These are phyloP conservation scores for Crenuchus spilurus DNA, from an alignment of 2,797 vertebrate species.

Conservation along the genomic window DNA sequence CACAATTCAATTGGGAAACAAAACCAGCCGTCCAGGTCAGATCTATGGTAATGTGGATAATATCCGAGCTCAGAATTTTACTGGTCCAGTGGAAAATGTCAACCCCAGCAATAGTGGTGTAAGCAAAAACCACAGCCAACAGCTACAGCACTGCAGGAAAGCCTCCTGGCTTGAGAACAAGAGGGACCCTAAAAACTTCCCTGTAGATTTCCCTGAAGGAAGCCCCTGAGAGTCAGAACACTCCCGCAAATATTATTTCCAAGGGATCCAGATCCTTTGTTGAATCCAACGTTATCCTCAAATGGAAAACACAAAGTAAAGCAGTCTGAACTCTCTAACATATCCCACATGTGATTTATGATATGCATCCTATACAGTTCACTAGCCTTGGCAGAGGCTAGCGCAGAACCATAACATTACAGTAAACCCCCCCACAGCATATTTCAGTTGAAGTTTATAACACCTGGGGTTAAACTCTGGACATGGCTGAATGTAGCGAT, in stretches of 20 bases:
- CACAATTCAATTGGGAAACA: conserved; percentile 1
- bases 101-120: conserved; percentile 18
- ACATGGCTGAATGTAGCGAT: neutral
- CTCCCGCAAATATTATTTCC: neutral
- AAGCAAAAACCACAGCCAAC: conserved; percentile 20
- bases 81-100: conserved; percentile 33
- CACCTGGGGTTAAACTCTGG: neutral
- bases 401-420: conserved; percentile 1
- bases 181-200: conserved; percentile 17
- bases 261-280: neutral
- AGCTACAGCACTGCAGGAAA: conserved; percentile 11
- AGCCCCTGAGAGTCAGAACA: neutral
- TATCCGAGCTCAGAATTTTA: conserved; percentile 10
- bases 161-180: conserved; percentile 15
- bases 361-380: conserved; percentile 15
- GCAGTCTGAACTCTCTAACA: neutral
- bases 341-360: conserved; percentile 18
- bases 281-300: conserved; percentile 31
- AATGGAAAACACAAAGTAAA: conserved; percentile 38
- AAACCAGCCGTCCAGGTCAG: conserved; percentile 15
- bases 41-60: neutral
- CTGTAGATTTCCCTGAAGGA: conserved; percentile 11
- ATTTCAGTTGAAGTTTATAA: neutral
- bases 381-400: neutral
- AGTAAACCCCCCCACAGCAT: neutral